phyloP scores from a whole-genome alignment of 2,113 vertebrate genomes.

The Podarcis muralis region DNA sequence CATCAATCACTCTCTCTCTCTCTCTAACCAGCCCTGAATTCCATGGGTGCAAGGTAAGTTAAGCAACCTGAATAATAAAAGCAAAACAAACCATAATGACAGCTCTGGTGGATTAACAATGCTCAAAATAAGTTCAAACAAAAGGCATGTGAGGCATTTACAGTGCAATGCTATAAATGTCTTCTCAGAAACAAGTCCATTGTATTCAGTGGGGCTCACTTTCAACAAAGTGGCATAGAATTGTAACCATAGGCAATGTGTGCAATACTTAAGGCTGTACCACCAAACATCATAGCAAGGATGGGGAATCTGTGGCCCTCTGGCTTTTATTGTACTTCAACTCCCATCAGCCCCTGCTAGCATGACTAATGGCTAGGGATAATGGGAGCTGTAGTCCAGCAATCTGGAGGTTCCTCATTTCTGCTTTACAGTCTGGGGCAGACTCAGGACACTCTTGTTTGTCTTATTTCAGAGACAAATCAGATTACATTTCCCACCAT shows the following conservation, averaged over 20 bases:
- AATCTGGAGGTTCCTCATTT: not conserved
- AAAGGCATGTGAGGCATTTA: not conserved
- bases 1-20: not conserved
- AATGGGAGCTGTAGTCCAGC: not conserved
- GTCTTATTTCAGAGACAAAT: not conserved
- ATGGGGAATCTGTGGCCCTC: not conserved
- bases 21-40: not conserved
- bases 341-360: not conserved
- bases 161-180: too few relatives aligned
- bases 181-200: too few relatives aligned
- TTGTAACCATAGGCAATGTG: too few relatives aligned
- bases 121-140: not conserved
- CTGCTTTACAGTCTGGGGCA: not conserved
- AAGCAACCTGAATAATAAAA: not conserved
- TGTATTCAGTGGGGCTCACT: not conserved
- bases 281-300: not conserved
- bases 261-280: not conserved
- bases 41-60: not conserved
- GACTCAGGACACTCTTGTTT: not conserved
- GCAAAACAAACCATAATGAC: not conserved
- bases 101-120: not conserved
- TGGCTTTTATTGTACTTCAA: not conserved
- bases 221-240: not conserved
- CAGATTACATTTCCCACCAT: not conserved
- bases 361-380: not conserved